Conservation (phyloP, 2,797 vertebrate species). For the Malacoraja senta region DNA sequence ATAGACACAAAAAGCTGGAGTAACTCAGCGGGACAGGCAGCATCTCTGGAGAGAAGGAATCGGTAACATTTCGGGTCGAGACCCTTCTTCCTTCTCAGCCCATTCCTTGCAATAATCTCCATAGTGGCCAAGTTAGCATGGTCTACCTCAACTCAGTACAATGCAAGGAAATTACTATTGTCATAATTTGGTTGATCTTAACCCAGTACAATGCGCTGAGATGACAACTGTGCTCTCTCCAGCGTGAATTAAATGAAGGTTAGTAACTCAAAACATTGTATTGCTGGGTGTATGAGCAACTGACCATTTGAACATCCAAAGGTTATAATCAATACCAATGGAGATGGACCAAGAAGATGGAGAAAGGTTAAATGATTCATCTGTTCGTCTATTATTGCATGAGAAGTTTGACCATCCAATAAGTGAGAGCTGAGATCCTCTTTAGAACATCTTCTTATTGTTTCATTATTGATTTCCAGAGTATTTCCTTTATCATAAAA, state of each 20-base stretch:
- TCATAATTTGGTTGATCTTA: not conserved
- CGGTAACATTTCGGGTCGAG: too few relatives aligned
- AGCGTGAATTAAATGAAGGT: not conserved
- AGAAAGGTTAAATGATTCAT: not conserved
- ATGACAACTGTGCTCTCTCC: not conserved
- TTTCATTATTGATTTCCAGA: not conserved
- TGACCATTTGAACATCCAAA: not conserved
- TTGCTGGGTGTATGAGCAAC: too few relatives aligned
- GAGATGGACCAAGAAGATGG: not conserved
- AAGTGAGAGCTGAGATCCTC: not conserved
- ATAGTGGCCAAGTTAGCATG: not conserved
- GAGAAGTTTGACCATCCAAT: not conserved
- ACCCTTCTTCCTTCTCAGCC: too few relatives aligned
- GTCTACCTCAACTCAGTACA: not conserved
- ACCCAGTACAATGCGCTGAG: not conserved
- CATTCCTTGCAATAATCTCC: not conserved
- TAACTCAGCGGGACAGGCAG: too few relatives aligned
- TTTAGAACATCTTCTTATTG: not conserved
- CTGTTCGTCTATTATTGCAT: not conserved
- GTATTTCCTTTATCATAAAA: not conserved
- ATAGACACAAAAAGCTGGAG: too few relatives aligned
- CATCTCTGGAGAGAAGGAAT: too few relatives aligned
- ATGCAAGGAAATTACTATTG: not conserved
- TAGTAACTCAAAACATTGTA: not conserved
- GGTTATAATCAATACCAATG: not conserved